Evolutionary conservation across 2,113 vertebrate genomes (phyloP).

Genomic region (Pedionomus torquatus): DNA sequence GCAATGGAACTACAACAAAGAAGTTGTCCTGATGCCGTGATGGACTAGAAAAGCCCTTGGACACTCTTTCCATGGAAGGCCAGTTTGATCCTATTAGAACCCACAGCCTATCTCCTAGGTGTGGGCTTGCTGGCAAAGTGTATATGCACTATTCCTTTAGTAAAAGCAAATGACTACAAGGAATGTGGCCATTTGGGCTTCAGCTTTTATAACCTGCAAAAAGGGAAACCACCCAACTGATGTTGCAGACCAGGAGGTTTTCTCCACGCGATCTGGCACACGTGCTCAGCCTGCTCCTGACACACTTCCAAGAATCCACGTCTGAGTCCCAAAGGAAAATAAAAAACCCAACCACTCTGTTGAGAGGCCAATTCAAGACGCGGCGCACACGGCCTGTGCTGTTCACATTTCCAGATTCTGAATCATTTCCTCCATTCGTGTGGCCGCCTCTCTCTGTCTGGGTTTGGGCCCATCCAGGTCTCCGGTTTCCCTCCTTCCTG

Average conservation of each 20-base stretch:
- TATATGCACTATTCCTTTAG: neutral
- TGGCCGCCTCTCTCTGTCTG: neutral
- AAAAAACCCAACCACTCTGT: neutral
- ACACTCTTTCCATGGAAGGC: neutral
- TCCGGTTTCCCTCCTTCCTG: neutral
- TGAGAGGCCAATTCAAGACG: neutral
- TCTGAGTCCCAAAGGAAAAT: neutral
- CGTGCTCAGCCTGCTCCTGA: neutral
- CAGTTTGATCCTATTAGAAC: neutral
- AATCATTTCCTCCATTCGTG: neutral
- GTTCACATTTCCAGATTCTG: constrained; percentile 31
- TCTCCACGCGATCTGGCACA: neutral
- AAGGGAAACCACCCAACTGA: neutral
- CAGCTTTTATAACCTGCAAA: neutral
- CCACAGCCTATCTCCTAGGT: neutral
- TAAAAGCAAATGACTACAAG: neutral
- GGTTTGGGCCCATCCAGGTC: neutral
- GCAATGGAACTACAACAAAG: neutral
- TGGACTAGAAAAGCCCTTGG: neutral
- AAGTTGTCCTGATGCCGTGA: neutral
- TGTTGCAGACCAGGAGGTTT: neutral
- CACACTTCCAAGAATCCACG: constrained; percentile 22
- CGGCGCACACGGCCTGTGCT: neutral
- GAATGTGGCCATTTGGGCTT: neutral
- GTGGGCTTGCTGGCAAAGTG: neutral